Conservation (phyloP, 2,797 vertebrate species). For the Halcyon chelicuti region DNA sequence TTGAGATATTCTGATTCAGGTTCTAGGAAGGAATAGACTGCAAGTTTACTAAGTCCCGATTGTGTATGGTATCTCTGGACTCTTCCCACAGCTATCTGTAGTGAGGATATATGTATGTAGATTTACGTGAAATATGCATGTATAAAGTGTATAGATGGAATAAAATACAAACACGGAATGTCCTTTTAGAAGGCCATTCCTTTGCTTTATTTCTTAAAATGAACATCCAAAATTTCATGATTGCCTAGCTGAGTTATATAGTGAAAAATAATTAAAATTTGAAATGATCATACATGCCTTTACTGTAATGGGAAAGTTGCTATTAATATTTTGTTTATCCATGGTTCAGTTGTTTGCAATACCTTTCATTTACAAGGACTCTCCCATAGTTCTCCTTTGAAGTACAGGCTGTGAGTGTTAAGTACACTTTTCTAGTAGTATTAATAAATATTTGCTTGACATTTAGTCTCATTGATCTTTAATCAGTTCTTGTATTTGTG, state of each 20-base stretch:
- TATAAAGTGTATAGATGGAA: neutral
- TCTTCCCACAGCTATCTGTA: neutral
- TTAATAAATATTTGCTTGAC: constrained; percentile 38
- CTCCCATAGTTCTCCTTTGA: neutral
- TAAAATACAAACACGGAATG: neutral
- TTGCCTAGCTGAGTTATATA: neutral
- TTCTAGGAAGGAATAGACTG: neutral
- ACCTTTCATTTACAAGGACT: neutral
- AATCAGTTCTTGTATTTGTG: neutral
- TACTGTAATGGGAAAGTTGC: neutral
- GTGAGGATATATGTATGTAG: neutral
- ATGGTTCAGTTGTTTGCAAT: constrained; percentile 14
- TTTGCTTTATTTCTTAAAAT: neutral
- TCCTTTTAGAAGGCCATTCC: neutral
- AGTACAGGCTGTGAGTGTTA: neutral
- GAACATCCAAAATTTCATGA: neutral
- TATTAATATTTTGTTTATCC: neutral
- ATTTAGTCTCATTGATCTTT: constrained; percentile 1
- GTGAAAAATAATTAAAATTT: neutral
- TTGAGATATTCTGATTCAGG: neutral
- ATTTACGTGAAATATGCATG: rapidly evolving
- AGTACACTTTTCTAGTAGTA: neutral
- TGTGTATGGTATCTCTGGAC: neutral
- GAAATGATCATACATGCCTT: neutral
- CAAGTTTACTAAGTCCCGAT: neutral